Base-by-base conservation (phyloP, 2,888 invertebrate genomes). In the Clistopyga incitator region DNA sequence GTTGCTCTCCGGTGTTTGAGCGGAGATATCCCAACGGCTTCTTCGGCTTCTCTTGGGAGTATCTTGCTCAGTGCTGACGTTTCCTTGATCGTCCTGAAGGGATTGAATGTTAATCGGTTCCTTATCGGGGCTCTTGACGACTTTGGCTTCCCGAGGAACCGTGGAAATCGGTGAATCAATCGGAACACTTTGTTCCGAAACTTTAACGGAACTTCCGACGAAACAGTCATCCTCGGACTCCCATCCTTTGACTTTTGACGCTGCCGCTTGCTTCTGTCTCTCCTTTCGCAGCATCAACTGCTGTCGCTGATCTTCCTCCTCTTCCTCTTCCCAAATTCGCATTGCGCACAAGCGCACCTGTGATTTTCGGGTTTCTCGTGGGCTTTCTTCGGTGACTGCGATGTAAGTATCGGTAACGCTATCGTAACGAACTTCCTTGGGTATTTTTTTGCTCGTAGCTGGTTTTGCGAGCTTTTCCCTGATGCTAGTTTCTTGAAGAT, bases 251-350 rank as follows among this genome's bases (percentile, higher is more conserved):
- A 56, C 42, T 25, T 80, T 78, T n/a, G 34, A 23, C 18, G 42
- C 2, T 4, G 61, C 6, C n/a, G 29, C 11, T 59, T 65, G 38
- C 3, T 72, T 75, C 3, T 78, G 85, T 11, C 88, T 89, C 6
- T 88, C 84, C 25, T 88, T 82, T 11, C 87, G 83, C 15, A 91
- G 82, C 87, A 91, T 78, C 78, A 90, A 85, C 59, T 90, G 91
- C 65, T 93, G 92, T 3, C 89, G 89, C 42, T 92, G 92, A 0
- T 90, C 93, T 77, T 93, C 92, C 34, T 93, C 93, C 18, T 91
- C 90, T n/a, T 93, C 93, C 4, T 91, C 91, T 64, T 93, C 93
- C 93, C 93, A 93, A 29, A 93, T 92, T 80, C 92, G 89, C 61
- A 91, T 89, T 0, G 92, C 88, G 13, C 89, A 90, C 6, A 90